Percentiles rank a stretch among this genome's conserved stretches.
These are phyloP conservation scores for Dicentrarchus labrax DNA, from an alignment of 2,113 vertebrate genomes.

Conservation along the genomic window DNA sequence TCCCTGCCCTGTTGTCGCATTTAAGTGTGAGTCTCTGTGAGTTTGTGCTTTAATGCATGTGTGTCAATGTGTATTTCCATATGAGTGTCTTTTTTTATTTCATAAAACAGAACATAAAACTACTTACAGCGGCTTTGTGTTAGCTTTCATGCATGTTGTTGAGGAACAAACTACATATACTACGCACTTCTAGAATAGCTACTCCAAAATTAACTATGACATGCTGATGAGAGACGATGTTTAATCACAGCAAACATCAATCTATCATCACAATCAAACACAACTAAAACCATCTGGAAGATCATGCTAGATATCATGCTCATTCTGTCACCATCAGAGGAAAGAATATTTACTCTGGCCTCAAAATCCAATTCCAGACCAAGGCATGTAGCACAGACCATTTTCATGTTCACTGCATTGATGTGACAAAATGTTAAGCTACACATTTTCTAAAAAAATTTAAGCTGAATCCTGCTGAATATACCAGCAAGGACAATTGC, in stretches of 20 bases:
- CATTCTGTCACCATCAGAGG: constrained; percentile 48
- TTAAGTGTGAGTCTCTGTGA: not conserved
- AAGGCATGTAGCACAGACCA: constrained; percentile 17
- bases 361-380: constrained; percentile 46
- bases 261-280: constrained; percentile 51
- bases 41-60: constrained; percentile 9
- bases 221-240: constrained; percentile 56
- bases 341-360: constrained; percentile 20
- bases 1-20: constrained; percentile 15
- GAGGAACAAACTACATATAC: not conserved
- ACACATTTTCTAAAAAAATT: constrained; percentile 30
- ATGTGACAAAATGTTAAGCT: constrained; percentile 39
- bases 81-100: not conserved
- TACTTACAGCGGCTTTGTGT: constrained; percentile 23
- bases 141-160: constrained; percentile 57
- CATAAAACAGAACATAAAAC: constrained; percentile 27
- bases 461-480: constrained; percentile 31
- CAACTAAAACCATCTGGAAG: constrained; percentile 26
- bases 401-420: constrained; percentile 23
- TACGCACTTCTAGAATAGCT: constrained; percentile 16
- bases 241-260: constrained; percentile 37
- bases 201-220: constrained; percentile 34
- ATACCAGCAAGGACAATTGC: constrained; percentile 10
- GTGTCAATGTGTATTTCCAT: not conserved
- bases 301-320: constrained; percentile 70